Conservation (phyloP, 30 jellyfish, hydroid and myxozoan species). For the Pelagia noctiluca region DNA sequence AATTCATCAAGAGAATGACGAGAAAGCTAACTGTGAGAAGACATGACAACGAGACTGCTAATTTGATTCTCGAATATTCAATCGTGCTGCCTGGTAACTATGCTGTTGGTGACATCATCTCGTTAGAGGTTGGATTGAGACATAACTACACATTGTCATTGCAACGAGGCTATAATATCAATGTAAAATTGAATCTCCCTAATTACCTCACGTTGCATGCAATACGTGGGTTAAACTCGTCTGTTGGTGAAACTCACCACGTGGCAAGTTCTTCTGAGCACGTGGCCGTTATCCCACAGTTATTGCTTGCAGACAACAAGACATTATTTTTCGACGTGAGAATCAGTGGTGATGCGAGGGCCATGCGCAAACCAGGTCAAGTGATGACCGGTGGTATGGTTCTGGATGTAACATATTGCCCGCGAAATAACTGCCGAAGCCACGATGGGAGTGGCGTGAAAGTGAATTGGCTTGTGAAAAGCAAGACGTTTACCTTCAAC, state of each 20-base stretch:
- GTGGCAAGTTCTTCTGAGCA: constrained; percentile 4
- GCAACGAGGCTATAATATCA: constrained; percentile 12
- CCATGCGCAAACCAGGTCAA: constrained; percentile 3
- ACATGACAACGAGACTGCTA: constrained; percentile 18
- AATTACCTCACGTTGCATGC: background rate
- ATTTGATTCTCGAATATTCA: background rate
- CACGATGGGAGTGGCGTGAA: background rate
- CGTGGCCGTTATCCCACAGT: constrained; percentile 11
- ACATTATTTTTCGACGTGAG: background rate
- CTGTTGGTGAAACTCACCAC: background rate
- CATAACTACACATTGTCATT: background rate
- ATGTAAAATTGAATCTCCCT: constrained; percentile 11
- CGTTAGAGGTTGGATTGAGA: background rate
- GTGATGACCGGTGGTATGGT: constrained; percentile 7
- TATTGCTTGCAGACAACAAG: constrained; percentile 25
- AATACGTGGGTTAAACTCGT: background rate
- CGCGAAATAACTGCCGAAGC: background rate
- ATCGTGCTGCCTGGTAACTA: background rate
- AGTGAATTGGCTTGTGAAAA: background rate
- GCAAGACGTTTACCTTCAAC: background rate
- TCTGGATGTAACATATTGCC: constrained; percentile 23
- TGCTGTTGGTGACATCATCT: constrained; percentile 24
- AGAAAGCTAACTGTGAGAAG: background rate
- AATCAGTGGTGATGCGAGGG: background rate
- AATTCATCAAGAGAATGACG: background rate